Conservation (phyloP, 2,797 vertebrate species). For the Crotalus adamanteus region DNA sequence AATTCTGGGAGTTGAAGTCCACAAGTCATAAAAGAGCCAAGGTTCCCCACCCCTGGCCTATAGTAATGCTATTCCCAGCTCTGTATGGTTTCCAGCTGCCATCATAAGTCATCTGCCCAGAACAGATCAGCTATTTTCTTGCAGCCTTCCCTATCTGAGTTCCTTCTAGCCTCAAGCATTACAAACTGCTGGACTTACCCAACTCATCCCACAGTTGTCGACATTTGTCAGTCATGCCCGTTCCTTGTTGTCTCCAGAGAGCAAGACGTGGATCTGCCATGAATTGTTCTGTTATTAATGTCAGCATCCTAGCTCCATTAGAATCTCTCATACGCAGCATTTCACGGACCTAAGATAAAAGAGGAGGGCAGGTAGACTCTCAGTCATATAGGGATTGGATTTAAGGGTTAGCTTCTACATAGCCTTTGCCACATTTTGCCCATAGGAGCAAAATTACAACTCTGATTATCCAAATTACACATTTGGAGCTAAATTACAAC, state of each 20-base stretch:
- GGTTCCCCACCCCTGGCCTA: neutral
- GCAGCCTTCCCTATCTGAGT: neutral
- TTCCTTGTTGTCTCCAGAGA: conserved; percentile 97
- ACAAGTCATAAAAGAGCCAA: too few relatives aligned
- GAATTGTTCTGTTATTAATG: conserved; percentile 95
- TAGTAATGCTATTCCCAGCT: neutral
- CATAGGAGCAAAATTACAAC: neutral
- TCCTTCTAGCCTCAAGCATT: neutral
- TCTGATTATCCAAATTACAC: neutral
- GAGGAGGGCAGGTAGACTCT: neutral
- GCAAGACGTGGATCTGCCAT: conserved; percentile 96
- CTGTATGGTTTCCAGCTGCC: neutral
- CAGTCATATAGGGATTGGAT: neutral
- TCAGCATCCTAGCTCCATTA: conserved; percentile 96
- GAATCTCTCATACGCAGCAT: conserved; percentile 98
- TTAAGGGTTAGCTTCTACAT: neutral
- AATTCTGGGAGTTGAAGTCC: too few relatives aligned
- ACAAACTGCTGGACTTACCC: conserved; percentile 74
- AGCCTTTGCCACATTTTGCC: neutral
- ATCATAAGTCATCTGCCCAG: neutral
- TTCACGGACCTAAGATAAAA: conserved; percentile 85
- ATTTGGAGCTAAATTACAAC: neutral
- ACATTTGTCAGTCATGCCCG: conserved; percentile 97
- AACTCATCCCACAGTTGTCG: conserved; percentile 97
- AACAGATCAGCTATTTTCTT: neutral